These are phyloP conservation scores for Amblyjoppa proteus DNA, from an alignment of 2,888 invertebrate genomes.

Conservation along the genomic window DNA sequence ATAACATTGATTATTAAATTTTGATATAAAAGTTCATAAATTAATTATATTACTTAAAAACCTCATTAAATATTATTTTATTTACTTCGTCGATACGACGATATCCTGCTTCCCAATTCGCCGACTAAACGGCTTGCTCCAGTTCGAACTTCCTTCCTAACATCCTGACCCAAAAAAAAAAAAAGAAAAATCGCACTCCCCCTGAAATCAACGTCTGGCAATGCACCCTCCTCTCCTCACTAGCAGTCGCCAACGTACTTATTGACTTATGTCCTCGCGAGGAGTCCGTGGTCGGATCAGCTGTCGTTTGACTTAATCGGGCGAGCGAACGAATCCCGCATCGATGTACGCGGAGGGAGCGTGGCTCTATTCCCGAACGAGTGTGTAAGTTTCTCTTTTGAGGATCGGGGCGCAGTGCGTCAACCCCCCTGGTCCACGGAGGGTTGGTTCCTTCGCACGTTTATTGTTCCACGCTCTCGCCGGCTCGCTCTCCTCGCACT, in stretches of 20 bases:
- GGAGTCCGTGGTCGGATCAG: conserved; percentile 58
- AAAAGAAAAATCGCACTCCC: too few relatives aligned
- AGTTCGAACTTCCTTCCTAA: too few relatives aligned
- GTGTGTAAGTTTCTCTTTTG: conserved; percentile 59
- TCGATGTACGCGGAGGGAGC: conserved; percentile 3
- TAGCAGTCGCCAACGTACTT: conserved; percentile 78
- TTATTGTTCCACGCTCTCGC: conserved; percentile 57
- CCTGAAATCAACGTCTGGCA: too few relatives aligned
- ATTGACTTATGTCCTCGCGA: conserved; percentile 80
- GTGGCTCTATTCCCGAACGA: conserved; percentile 8
- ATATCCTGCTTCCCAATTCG: too few relatives aligned
- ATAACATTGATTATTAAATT: too few relatives aligned
- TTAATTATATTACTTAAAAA: too few relatives aligned
- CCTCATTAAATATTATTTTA: too few relatives aligned
- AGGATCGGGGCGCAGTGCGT: conserved; percentile 28
- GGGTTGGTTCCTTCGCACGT: conserved; percentile 73
- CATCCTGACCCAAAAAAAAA: too few relatives aligned
- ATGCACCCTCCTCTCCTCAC: too few relatives aligned
- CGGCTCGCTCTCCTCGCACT: conserved; percentile 40
- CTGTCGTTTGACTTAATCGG: conserved; percentile 69
- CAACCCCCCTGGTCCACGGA: conserved; percentile 43
- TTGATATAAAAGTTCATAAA: too few relatives aligned
- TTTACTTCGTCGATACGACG: too few relatives aligned
- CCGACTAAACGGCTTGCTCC: too few relatives aligned
- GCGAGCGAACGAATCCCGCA: conserved; percentile 52